Conservation (phyloP, 2,797 vertebrate genomes). For the Fratercula arctica region DNA sequence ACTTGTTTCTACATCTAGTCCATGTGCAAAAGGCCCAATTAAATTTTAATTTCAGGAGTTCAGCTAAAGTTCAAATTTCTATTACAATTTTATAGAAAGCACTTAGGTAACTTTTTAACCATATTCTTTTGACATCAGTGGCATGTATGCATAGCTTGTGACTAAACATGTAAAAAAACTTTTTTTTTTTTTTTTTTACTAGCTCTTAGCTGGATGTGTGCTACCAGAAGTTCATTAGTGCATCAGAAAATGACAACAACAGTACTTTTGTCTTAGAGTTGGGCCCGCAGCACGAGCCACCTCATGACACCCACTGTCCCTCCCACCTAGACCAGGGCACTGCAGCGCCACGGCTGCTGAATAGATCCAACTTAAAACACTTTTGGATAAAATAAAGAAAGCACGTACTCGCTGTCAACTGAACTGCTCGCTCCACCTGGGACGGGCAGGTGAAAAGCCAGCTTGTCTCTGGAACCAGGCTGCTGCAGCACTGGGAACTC, state of each 20-base stretch:
- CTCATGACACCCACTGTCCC: rapidly evolving
- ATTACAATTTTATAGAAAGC: background rate
- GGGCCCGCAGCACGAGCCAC: background rate
- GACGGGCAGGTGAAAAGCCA: too few relatives aligned
- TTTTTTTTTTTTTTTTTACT: too few relatives aligned
- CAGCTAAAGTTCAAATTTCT: background rate
- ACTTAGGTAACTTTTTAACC: background rate
- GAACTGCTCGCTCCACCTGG: too few relatives aligned
- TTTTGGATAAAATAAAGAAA: background rate
- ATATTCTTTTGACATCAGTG: background rate
- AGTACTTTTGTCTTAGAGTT: rapidly evolving
- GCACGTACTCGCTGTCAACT: rapidly evolving
- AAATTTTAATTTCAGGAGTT: background rate
- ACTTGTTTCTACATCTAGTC: background rate
- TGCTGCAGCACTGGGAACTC: background rate
- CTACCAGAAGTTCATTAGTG: background rate
- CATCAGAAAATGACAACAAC: background rate
- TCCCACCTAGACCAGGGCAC: background rate
- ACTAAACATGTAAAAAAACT: too few relatives aligned
- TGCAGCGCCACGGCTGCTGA: background rate
- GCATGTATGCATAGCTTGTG: background rate
- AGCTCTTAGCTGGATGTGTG: background rate
- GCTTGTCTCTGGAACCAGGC: background rate
- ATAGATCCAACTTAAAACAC: background rate
- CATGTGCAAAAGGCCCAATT: background rate